Percentiles rank a stretch among this genome's conserved stretches.
Conservation (phyloP, 2,113 vertebrate genomes). For the Ictidomys tridecemlineatus region DNA sequence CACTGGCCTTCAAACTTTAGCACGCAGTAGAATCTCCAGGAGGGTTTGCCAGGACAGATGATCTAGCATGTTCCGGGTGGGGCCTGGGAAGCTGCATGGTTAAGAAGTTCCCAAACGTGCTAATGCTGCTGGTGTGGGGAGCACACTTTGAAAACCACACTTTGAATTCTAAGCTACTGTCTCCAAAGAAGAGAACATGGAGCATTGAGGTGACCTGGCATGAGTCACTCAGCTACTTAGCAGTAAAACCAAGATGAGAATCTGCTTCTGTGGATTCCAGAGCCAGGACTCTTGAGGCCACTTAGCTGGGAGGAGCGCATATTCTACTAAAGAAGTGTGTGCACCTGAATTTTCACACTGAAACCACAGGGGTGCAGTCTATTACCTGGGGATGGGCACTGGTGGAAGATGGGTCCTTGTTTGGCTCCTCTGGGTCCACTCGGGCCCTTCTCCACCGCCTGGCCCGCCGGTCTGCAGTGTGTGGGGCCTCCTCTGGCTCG, state of each 20-base stretch:
- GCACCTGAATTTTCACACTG: too few species aligned
- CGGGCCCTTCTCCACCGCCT: constrained; percentile 91
- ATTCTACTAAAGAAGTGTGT: too few species aligned
- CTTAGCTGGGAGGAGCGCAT: background rate
- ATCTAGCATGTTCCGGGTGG: background rate
- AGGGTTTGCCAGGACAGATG: background rate
- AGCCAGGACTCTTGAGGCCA: background rate
- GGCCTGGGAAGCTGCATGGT: background rate
- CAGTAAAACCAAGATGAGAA: background rate
- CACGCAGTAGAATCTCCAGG: background rate
- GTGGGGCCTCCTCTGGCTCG: constrained; percentile 91
- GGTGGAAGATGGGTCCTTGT: constrained; percentile 70
- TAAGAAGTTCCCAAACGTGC: background rate
- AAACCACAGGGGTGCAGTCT: background rate
- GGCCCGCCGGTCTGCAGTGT: constrained; percentile 87
- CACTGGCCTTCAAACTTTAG: background rate
- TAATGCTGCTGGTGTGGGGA: background rate
- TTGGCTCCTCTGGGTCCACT: constrained; percentile 85
- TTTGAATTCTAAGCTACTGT: background rate
- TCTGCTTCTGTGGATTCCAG: background rate
- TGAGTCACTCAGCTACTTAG: background rate
- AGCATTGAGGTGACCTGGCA: background rate
- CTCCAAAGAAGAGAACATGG: background rate
- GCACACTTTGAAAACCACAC: background rate
- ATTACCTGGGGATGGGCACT: constrained; percentile 85